These are phyloP conservation scores for Coptodon rendalli DNA, from an alignment of 2,113 vertebrate genomes.

Conservation along the genomic window DNA sequence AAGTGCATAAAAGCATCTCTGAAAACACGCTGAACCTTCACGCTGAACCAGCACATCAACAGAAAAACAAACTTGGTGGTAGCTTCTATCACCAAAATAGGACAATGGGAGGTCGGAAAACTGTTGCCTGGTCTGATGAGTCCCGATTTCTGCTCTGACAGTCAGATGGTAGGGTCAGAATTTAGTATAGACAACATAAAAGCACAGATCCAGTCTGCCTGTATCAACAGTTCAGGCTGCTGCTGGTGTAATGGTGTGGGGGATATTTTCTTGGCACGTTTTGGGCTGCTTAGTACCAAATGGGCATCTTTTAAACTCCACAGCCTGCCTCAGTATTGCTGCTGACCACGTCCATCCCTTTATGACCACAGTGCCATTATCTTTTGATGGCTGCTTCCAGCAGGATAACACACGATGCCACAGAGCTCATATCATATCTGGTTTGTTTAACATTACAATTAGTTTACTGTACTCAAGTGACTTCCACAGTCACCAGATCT, in stretches of 20 bases:
- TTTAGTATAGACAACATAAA: neutral
- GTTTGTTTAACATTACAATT: neutral
- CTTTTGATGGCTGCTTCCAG: neutral
- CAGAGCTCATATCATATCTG: neutral
- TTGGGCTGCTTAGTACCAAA: neutral
- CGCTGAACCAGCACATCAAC: neutral
- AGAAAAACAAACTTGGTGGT: neutral
- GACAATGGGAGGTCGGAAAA: neutral
- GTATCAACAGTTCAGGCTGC: neutral
- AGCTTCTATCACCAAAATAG: neutral
- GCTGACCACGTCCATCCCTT: neutral
- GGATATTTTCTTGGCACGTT: neutral
- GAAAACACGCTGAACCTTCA: neutral
- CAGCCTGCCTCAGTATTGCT: neutral
- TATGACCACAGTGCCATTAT: neutral
- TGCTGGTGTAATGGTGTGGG: neutral
- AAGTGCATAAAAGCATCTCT: neutral
- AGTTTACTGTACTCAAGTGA: neutral
- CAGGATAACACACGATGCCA: neutral
- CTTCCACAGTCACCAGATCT: neutral
- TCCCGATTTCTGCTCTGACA: neutral
- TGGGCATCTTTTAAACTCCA: accelerated
- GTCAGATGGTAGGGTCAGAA: neutral
- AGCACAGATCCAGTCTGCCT: neutral
- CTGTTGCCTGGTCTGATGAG: neutral